Evolutionary conservation across 2,888 invertebrate genomes (phyloP).

Genomic region (Norana najaformis): DNA sequence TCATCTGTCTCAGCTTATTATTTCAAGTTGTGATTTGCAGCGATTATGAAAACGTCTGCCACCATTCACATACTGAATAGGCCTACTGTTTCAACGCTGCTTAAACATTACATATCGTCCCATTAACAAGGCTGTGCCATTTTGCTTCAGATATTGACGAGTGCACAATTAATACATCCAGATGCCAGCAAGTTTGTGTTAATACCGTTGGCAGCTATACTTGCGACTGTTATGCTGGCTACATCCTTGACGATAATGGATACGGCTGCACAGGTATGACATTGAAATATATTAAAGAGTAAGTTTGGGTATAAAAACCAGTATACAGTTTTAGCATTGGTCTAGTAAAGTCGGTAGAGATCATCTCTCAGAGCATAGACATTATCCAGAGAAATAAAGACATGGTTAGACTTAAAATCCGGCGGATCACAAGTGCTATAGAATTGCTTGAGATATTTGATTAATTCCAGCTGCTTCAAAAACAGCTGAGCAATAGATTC

Average conservation of each 20-base stretch:
- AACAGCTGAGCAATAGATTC: too few species aligned
- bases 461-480: too few species aligned
- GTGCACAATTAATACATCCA: neutral
- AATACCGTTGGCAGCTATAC: constrained; percentile 13
- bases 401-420: neutral
- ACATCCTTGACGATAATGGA: neutral
- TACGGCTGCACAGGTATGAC: neutral
- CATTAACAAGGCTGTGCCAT: neutral
- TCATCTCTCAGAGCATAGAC: neutral
- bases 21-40: too few species aligned
- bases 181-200: neutral
- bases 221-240: neutral
- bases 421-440: too few species aligned
- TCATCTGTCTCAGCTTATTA: too few species aligned
- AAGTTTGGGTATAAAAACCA: neutral
- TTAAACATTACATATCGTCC: too few species aligned
- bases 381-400: neutral
- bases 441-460: too few species aligned
- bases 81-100: too few species aligned
- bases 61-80: too few species aligned
- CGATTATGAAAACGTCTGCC: neutral
- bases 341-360: neutral
- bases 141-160: neutral
- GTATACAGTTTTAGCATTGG: neutral
- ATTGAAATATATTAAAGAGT: neutral